Evolutionary conservation across 2,113 vertebrate genomes (phyloP).

Genomic region (Callocephalon fimbriatum): DNA sequence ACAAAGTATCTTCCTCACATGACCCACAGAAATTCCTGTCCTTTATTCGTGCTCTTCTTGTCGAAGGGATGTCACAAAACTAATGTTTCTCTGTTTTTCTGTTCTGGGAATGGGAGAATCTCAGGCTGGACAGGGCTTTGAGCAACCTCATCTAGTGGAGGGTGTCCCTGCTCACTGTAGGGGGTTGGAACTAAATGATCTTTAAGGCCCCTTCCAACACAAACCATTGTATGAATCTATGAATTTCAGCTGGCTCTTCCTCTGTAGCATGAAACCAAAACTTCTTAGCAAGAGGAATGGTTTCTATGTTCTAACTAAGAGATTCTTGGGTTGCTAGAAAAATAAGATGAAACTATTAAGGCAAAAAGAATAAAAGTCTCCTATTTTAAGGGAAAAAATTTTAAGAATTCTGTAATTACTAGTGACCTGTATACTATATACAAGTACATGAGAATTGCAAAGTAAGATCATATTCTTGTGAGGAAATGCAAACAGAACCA

Average conservation of each 20-base stretch:
- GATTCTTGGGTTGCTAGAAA: background rate
- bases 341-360: background rate
- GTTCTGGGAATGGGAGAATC: background rate
- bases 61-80: background rate
- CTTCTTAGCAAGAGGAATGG: background rate
- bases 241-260: background rate
- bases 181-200: background rate
- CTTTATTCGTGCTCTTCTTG: background rate
- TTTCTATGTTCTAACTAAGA: background rate
- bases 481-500: background rate
- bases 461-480: background rate
- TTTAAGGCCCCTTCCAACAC: background rate
- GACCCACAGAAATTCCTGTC: background rate
- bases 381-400: background rate
- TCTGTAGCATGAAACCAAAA: background rate
- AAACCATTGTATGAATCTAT: background rate
- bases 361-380: background rate
- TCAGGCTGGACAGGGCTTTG: background rate
- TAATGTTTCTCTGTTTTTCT: background rate
- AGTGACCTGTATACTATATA: background rate
- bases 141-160: background rate
- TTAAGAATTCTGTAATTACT: background rate
- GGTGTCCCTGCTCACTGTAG: background rate
- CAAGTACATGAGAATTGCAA: background rate
- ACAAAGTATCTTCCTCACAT: background rate